Evolutionary conservation across 2,888 invertebrate species (phyloP), one percentile per base, ranked within the genome.

Genomic region (Sabellastarte sp.): DNA sequence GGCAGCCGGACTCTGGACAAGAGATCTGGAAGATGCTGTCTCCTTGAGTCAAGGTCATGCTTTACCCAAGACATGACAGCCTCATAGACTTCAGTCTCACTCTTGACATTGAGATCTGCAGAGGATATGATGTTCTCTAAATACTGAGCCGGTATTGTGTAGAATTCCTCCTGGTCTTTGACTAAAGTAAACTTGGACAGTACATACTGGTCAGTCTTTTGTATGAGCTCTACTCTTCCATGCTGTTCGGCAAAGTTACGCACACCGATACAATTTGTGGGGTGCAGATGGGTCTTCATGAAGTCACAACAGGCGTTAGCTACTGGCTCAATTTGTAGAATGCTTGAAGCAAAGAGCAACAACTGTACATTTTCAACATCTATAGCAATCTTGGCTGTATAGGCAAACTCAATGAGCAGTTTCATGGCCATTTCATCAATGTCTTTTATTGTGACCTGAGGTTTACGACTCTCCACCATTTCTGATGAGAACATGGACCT

Each of bases 221-320:
- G 70, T 57, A 82, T 77, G 56, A 84, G 69, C 59, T 78, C 77
- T 51, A 70, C 68, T 15, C 80, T 76, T 50, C 83, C 83, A 71
- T 86, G 84, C 63, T 80, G 80, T 67, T 85, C 84, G 10, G 86
- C 85, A 70, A 86, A 85, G 33, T 80, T 79, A 53, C 82, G 78
- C 4, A 85, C 78, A 50, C 80, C 80, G 56, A 86, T 77, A 72
- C 85, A 85, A 71, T 86, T 86, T 24, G 76, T 76, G 2, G 81
- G 80, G 70, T 81, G 73, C 53, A 86, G 77, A 64, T 84, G 84
- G 4, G 77, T 75, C 58, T 82, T 81, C 80, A 86, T 83, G 73
- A 85, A 86, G 50, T 81, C 78, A 68, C 85, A 82, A 65, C 86
- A 86, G 1, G 80, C 85, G 32, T 77, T 72, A 20, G 83, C 82